Evolutionary conservation across 2,113 vertebrate genomes (phyloP), one percentile per base, ranked within the genome.

Genomic region (Emberiza fucata): DNA sequence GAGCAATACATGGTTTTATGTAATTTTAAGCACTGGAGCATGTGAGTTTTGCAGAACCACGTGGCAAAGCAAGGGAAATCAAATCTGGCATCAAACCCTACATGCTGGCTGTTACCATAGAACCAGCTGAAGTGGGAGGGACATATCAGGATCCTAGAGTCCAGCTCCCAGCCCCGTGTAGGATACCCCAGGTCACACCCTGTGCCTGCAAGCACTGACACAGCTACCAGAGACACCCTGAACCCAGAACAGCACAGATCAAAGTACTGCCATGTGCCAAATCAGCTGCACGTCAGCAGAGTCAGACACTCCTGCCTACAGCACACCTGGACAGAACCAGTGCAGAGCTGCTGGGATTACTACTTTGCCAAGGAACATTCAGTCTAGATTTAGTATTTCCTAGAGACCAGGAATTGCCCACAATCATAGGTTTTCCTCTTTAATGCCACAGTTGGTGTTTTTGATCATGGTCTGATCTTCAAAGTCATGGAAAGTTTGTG

Each of bases 121-220:
- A 23, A 15, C 11, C 14, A 23, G 18, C 37, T 45, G 37, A 60
- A 39, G 8, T 12, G 45, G 45, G 23, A 60, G 22, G 28, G n/a
- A 20, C 8, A 19, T 73, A 12, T 5, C 22, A 44, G 33, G 18
- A 53, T 5, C 12, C 33, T 7, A 1, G 3, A 53, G 47, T 17
- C 18, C 45, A 51, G 17, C 45, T 60, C 27, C 21, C 3, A 1
- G 53, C 18, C 27, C 53, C 5, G 5, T 28, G 47, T 19, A 69
- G 72, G 54, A 28, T 29, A 50, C 1, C 14, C 63, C 53, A 37
- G 11, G 9, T 27, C 37, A 9, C 45, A 31, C 1, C 9, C 23
- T 5, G 33, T 27, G 11, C 54, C 61, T 57, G 35, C 1, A 4
- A 57, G 44, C 0, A 0, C 54, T 16, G 42, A 28, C 24, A 18